Evolutionary conservation across 2,888 invertebrate species (phyloP).

Genomic region (Palloptera scutellata): DNA sequence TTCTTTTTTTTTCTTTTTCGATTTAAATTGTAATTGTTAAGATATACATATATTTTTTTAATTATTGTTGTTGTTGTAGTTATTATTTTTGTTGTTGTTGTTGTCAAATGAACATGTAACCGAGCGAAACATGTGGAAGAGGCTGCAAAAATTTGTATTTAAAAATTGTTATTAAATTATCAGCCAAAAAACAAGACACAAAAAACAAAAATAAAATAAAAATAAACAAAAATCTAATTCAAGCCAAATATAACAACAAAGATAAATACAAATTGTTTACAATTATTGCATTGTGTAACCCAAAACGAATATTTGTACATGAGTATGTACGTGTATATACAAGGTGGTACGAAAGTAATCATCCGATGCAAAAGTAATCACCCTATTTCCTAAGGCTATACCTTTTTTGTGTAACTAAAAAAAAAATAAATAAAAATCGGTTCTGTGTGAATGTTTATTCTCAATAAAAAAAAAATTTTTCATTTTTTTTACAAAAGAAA

Average conservation of each 20-base stretch:
- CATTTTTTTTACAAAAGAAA: too few relatives aligned
- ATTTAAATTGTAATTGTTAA: constrained; percentile 13
- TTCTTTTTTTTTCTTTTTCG: constrained; percentile 32
- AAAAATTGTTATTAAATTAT: constrained; percentile 11
- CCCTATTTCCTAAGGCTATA: too few relatives aligned
- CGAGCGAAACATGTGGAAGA: constrained; percentile 54
- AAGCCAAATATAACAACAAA: constrained; percentile 13
- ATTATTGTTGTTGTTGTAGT: constrained; percentile 34
- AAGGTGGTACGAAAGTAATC: too few relatives aligned
- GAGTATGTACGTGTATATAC: constrained; percentile 32
- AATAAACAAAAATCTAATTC: constrained; percentile 32
- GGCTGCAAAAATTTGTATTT: constrained; percentile 47
- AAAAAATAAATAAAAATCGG: too few relatives aligned
- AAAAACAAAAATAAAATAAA: constrained; percentile 8
- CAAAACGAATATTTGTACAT: constrained; percentile 29
- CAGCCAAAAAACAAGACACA: not conserved
- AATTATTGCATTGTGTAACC: not conserved
- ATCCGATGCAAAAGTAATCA: too few relatives aligned
- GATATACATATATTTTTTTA: constrained; percentile 31
- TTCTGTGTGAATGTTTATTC: too few relatives aligned
- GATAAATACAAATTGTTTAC: not conserved
- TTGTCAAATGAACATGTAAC: constrained; percentile 49
- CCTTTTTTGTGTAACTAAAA: too few relatives aligned
- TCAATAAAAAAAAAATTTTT: too few relatives aligned
- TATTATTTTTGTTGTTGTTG: constrained; percentile 46